Conservation (phyloP, 2,797 vertebrate species). For the Pyrocephalus nanus region DNA sequence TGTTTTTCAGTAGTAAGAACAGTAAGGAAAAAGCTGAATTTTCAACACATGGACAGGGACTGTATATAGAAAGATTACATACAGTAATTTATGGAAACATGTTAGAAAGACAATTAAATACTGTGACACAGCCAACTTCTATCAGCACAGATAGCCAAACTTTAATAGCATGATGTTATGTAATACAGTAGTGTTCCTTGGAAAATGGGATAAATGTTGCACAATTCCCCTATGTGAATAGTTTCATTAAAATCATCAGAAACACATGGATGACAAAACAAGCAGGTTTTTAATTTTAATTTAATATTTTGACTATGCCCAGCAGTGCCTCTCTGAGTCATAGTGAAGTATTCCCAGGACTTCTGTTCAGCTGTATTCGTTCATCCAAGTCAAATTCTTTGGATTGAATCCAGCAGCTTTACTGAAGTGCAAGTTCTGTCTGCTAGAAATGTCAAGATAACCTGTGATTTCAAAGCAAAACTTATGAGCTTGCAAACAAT, state of each 20-base stretch:
- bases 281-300: not conserved
- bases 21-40: not conserved
- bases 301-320: not conserved
- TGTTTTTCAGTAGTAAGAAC: not conserved
- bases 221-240: not conserved
- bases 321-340: not conserved
- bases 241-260: not conserved
- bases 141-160: not conserved
- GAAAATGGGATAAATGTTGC: not conserved
- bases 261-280: not conserved
- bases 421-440: not conserved
- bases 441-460: constrained; percentile 9
- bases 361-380: not conserved
- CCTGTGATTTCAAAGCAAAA: constrained; percentile 20
- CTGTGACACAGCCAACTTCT: not conserved
- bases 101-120: not conserved
- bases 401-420: not conserved
- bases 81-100: not conserved
- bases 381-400: not conserved
- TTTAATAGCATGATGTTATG: not conserved
- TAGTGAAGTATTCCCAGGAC: not conserved
- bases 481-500: not conserved
- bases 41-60: not conserved
- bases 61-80: not conserved
- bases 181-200: not conserved